Evolutionary conservation across 2,888 invertebrate species (phyloP), one percentile per base, ranked within the genome.

Genomic region (Ditylenchus weischeri): DNA sequence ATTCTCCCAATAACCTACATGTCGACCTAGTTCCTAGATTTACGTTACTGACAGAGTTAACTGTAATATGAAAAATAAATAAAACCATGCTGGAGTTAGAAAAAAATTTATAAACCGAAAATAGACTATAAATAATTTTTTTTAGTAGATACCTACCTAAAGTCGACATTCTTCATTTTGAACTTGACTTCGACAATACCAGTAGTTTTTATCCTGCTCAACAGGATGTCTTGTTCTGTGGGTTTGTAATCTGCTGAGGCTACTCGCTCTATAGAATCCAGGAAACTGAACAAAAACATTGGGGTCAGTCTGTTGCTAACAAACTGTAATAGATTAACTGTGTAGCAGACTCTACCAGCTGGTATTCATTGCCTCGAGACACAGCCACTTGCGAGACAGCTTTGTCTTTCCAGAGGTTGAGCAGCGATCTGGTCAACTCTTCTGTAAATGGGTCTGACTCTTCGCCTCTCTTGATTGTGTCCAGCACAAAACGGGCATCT

Each of bases 151-250:
- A 58, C 62, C 64, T 29, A 80, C 80, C 81, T 65, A 67, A 82
- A 82, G 62, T 82, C 80, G 6, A 82, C 81, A 69, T 79, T 79
- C 65, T 82, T 82, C 80, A 82, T 81, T 66, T 75, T 80, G 76
- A 70, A 82, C 62, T 78, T 79, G 58, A 82, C 82, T 70, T 82
- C 82, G n/a, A 82, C 81, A 61, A 82, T 82, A 61, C 82, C 82
- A 15, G 82, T 82, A 0, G 82, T 82, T 65, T 82, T 82, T 61
- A 82, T 82, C 70, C 82, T 69, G 4, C 78, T 76, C n/a, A 80
- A 68, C 18, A 82, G 72, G 49, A 82, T 82, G 69, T 82, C 82
- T 62, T 82, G 81, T 50, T 82, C 82, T 1, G 80, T 79, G 5
- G 82, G 80, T 19, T 65, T 68, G 66, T 80, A 82, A 51, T 80